Percentiles rank a stretch among this genome's conserved stretches.
These are phyloP conservation scores for Sebastes iracundus DNA, from an alignment of 2,797 vertebrate genomes.

Conservation along the genomic window DNA sequence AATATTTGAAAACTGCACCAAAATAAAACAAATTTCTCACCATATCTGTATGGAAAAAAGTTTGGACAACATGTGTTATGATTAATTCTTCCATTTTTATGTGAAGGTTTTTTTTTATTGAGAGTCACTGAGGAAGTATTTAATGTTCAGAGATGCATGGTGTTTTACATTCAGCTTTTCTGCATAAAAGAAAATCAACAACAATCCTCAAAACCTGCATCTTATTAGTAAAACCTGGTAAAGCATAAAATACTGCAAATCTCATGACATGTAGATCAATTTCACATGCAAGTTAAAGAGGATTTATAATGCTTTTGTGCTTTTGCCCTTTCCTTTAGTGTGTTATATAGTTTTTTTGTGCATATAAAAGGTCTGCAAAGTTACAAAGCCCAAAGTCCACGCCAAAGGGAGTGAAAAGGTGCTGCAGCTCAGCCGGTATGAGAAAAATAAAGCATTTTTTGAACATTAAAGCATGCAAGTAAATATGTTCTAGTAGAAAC, in stretches of 20 bases:
- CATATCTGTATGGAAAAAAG: background rate
- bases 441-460: too few species aligned
- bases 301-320: too few species aligned
- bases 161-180: background rate
- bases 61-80: background rate
- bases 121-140: background rate
- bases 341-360: too few species aligned
- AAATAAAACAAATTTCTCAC: background rate
- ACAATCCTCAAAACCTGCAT: background rate
- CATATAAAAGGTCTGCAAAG: too few species aligned
- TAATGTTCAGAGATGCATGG: background rate
- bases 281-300: background rate
- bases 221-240: background rate
- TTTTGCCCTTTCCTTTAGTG: too few species aligned
- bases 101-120: background rate
- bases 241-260: background rate
- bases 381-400: too few species aligned
- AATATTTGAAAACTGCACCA: background rate
- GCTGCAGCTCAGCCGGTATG: too few species aligned
- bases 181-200: background rate
- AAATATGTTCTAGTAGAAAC: too few species aligned
- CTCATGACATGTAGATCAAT: background rate
- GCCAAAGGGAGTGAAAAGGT: too few species aligned
- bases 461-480: too few species aligned
- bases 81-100: background rate